A percentile compares a stretch with the other conserved stretches of the same genome.
Conservation (phyloP, 1,140 invertebrate genomes). For the Drosophila athabasca region DNA sequence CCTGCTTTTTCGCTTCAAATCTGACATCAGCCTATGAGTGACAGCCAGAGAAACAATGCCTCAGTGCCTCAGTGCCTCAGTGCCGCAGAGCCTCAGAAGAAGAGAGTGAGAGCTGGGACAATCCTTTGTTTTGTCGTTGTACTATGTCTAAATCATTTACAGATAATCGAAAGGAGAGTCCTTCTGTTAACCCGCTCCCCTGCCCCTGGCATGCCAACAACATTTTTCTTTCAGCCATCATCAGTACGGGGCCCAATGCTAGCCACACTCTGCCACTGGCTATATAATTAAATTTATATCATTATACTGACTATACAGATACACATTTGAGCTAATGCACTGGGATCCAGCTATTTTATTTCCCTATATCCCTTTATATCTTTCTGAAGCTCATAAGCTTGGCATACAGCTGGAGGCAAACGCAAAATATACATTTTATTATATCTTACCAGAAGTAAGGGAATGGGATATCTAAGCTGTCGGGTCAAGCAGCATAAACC, state of each 20-base stretch:
- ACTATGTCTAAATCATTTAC: conserved; percentile 19
- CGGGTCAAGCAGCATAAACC: too few relatives aligned
- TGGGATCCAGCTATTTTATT: conserved; percentile 13
- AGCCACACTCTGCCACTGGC: neutral
- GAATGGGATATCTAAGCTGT: conserved; percentile 14
- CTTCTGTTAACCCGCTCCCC: neutral
- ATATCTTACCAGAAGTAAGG: too few relatives aligned
- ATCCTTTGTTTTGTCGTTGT: conserved; percentile 7
- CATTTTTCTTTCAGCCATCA: conserved; percentile 40
- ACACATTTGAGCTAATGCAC: neutral
- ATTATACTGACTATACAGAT: neutral
- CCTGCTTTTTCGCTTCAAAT: too few relatives aligned
- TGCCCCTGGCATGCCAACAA: conserved; percentile 51
- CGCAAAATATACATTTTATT: conserved; percentile 26
- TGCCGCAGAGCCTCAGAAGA: too few relatives aligned
- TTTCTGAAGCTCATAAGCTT: conserved; percentile 25
- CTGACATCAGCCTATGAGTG: too few relatives aligned
- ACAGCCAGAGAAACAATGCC: too few relatives aligned
- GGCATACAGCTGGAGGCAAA: conserved; percentile 21
- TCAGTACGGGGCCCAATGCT: neutral
- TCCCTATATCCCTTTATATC: neutral
- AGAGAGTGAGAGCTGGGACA: too few relatives aligned
- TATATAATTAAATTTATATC: too few relatives aligned
- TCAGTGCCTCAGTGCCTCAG: too few relatives aligned
- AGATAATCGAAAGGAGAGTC: neutral